Conservation (phyloP, 2,113 vertebrate species). For the Oreocharis arfaki region DNA sequence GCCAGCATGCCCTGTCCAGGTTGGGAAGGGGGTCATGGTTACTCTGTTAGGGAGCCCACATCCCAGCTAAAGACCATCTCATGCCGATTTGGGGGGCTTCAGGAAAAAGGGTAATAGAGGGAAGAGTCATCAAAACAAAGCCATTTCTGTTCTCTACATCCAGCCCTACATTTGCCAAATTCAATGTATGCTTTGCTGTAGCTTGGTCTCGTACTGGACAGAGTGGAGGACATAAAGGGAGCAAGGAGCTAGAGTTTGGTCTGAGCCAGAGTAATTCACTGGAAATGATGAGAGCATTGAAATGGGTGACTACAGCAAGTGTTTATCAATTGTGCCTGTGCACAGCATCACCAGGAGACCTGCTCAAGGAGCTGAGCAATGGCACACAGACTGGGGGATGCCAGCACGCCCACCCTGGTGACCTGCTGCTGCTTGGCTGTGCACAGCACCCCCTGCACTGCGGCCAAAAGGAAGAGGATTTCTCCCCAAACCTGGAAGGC, state of each 20-base stretch:
- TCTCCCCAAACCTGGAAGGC: neutral
- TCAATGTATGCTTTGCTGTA: neutral
- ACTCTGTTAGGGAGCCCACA: neutral
- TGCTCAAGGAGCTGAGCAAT: neutral
- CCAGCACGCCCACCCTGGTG: neutral
- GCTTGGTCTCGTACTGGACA: neutral
- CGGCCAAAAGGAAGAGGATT: neutral
- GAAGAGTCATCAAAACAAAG: neutral
- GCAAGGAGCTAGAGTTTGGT: accelerated
- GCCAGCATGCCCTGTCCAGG: accelerated
- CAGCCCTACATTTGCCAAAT: neutral
- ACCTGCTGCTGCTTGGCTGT: accelerated
- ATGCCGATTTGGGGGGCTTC: neutral
- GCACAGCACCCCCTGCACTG: neutral
- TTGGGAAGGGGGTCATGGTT: accelerated
- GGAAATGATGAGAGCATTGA: neutral
- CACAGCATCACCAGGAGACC: neutral
- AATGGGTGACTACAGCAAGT: too few relatives aligned
- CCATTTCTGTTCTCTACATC: neutral
- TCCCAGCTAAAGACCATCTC: neutral
- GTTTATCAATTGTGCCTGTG: neutral
- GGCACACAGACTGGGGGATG: neutral
- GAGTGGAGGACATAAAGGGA: neutral
- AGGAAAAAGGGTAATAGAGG: neutral
- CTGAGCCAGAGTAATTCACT: neutral